phyloP scores from a whole-genome alignment of 1,140 invertebrate species.

The Drosophila jambulina region DNA sequence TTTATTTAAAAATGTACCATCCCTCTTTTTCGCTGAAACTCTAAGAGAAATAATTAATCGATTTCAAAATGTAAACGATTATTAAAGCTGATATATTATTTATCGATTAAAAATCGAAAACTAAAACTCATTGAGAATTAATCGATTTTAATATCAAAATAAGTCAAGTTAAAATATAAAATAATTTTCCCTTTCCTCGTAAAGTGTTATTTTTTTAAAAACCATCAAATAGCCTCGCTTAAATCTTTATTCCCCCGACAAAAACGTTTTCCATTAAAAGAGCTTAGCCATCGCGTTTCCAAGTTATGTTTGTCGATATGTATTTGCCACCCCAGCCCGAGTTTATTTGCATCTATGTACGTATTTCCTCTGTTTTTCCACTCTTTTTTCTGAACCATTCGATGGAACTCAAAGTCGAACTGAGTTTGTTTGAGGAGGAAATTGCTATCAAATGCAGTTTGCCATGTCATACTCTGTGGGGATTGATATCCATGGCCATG shows the following conservation, averaged over 20 bases:
- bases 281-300: conserved; percentile 9
- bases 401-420: conserved; percentile 1
- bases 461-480: conserved; percentile 21
- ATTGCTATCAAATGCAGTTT: conserved; percentile 74
- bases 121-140: too few relatives aligned
- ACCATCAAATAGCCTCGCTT: neutral
- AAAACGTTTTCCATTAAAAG: conserved; percentile 2
- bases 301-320: neutral
- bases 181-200: too few relatives aligned
- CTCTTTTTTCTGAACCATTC: conserved; percentile 3
- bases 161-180: too few relatives aligned
- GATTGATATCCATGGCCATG: conserved; percentile 33
- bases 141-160: too few relatives aligned
- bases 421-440: conserved; percentile 52
- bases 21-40: too few relatives aligned
- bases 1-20: too few relatives aligned
- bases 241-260: neutral
- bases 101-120: too few relatives aligned
- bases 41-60: neutral
- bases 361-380: neutral
- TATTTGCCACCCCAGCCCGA: neutral
- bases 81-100: neutral
- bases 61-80: neutral
- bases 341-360: conserved; percentile 1
- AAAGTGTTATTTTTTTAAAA: neutral